Base-by-base conservation (phyloP, 2,113 vertebrate species). In the Pampusana beccarii region DNA sequence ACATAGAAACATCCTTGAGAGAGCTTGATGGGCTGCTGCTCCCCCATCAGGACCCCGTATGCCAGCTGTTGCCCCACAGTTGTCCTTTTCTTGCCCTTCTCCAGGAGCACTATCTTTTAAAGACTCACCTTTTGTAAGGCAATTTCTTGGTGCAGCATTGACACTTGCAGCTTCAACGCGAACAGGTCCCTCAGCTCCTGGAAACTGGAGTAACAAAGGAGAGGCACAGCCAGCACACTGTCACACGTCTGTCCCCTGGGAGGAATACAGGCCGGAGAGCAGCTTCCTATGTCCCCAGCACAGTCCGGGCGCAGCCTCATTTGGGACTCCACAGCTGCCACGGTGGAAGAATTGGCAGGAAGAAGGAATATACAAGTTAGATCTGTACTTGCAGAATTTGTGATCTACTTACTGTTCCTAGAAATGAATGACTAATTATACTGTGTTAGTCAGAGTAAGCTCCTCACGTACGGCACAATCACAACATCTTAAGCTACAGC, bases 111-210 rank as follows among this genome's bases (percentile, higher is more conserved):
- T 10, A 40, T 38, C 38, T 53, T 36, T n/a, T 17, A 18, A 74
- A 85, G 57, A 69, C 80, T 84, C 90, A 98, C 99, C 98, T 98
- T 98, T 48, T 99, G 98, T 9, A 99, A 96, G 80, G 97, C 80
- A n/a, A 98, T 77, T 96, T 98, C 98, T 96, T 99, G 98, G 40
- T 98, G 95, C 73, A 99, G 96, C 97, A 98, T 95, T 11, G 96
- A 96, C 71, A 99, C 98, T 18, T 60, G 97, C 60, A 99, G 98
- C 88, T 98, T 98, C 88, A 98, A 97, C 64, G 71, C 84, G 20
- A 98, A 98, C 92, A 99, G 88, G 34, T 98, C 96, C 29, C 95
- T 95, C 53, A 99, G 98, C 92, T 99, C 99, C 54, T 90, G 72
- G 74, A 97, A 83, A 21, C 97, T 98, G 80, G 94, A 98, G 95